These are phyloP conservation scores for Cataglyphis albicans DNA, from an alignment of 2,888 invertebrate genomes.

Conservation along the genomic window DNA sequence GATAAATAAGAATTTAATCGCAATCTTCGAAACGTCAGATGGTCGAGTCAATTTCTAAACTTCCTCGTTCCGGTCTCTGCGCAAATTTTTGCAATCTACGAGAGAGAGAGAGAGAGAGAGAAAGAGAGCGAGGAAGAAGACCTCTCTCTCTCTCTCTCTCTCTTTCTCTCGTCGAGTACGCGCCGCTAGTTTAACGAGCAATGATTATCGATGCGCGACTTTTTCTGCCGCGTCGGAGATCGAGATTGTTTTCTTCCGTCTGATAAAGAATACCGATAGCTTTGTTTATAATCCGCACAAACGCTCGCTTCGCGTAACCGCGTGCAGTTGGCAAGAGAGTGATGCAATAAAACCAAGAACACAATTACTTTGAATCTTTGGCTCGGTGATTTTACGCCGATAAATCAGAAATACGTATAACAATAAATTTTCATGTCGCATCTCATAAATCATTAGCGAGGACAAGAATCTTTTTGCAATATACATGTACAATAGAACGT, in stretches of 20 bases:
- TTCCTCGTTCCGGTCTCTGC: conserved; percentile 29
- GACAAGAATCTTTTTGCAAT: neutral
- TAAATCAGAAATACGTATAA: neutral
- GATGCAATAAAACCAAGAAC: neutral
- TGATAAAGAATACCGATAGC: conserved; percentile 81
- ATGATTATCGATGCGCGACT: conserved; percentile 83
- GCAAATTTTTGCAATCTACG: conserved; percentile 61
- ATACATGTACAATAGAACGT: neutral
- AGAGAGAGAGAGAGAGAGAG: conserved; percentile 29
- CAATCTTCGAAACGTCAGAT: neutral
- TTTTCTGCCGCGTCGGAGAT: conserved; percentile 73
- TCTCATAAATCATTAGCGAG: neutral
- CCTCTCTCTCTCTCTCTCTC: neutral
- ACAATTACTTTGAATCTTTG: neutral
- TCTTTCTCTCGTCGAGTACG: conserved; percentile 71
- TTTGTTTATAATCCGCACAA: conserved; percentile 49
- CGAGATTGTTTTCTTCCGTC: conserved; percentile 81
- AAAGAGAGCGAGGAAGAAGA: conserved; percentile 21
- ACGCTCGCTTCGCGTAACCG: neutral
- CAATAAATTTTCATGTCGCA: neutral
- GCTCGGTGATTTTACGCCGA: neutral
- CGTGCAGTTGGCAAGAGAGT: neutral
- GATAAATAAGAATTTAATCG: too few species aligned
- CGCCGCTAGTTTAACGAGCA: conserved; percentile 83
- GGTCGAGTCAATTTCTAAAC: conserved; percentile 16